These are phyloP conservation scores for Botia almorhae DNA, from an alignment of 2,797 vertebrate species.

Conservation along the genomic window DNA sequence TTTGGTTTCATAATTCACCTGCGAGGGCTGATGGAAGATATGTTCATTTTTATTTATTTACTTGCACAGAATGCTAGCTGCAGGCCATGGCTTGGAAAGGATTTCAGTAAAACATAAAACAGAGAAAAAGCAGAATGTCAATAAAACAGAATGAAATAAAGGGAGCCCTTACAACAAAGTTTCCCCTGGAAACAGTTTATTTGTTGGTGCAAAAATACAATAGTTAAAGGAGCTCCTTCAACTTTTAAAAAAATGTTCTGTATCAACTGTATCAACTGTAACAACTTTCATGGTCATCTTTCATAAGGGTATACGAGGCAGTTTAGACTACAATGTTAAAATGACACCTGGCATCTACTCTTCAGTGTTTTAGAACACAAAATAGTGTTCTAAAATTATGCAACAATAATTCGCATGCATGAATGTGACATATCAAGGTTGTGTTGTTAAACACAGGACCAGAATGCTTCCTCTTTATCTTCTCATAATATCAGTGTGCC, in stretches of 20 bases:
- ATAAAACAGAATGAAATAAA: not conserved
- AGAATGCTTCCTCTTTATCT: conserved; percentile 7
- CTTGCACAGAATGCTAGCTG: conserved; percentile 32
- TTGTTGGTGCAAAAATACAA: not conserved
- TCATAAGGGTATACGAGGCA: not conserved
- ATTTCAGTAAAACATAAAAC: conserved; percentile 25
- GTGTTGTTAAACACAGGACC: conserved; percentile 21
- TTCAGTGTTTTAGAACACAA: not conserved
- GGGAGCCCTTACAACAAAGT: not conserved
- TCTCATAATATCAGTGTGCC: conserved; percentile 29
- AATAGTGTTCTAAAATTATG: too few relatives aligned
- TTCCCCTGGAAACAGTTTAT: not conserved
- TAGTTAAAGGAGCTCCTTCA: not conserved
- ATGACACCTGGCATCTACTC: not conserved
- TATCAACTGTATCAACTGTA: not conserved
- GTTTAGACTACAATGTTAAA: not conserved
- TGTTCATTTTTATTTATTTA: conserved; percentile 42
- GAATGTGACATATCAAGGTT: conserved; percentile 13
- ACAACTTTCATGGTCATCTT: not conserved
- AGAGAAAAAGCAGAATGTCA: conserved; percentile 10
- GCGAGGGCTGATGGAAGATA: conserved; percentile 38
- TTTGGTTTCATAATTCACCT: conserved; percentile 38
- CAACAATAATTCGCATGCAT: conserved; percentile 24
- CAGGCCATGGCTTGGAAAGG: conserved; percentile 42
- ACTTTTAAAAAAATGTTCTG: not conserved